Conservation (phyloP, 1,140 invertebrate genomes). For the Thalassaphorura encarpata region DNA sequence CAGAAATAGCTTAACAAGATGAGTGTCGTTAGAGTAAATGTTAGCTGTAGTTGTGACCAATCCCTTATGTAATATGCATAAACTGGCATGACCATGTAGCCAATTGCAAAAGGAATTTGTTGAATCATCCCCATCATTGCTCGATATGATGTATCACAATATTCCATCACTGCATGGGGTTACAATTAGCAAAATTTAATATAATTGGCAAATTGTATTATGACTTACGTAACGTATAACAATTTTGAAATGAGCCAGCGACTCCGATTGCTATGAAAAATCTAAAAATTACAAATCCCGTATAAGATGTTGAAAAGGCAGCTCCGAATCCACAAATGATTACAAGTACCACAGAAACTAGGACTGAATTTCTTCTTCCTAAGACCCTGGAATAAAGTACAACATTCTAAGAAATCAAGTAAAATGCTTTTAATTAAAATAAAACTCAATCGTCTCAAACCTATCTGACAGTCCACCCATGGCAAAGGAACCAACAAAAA, state of each 20-base stretch:
- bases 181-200: background rate
- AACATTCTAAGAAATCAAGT: background rate
- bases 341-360: conserved; percentile 5
- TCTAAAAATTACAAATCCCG: conserved; percentile 52
- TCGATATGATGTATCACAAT: conserved; percentile 12
- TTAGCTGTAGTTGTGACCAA: conserved; percentile 60
- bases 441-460: too few species aligned
- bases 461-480: conserved; percentile 27
- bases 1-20: conserved; percentile 54
- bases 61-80: conserved; percentile 58
- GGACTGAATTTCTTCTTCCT: conserved; percentile 15
- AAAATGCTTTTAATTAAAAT: background rate
- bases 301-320: conserved; percentile 51
- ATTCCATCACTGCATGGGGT: conserved; percentile 3
- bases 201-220: background rate
- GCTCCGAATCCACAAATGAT: conserved; percentile 36
- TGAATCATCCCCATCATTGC: conserved; percentile 3
- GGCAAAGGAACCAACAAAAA: conserved; percentile 20
- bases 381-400: conserved; percentile 3
- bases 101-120: conserved; percentile 43
- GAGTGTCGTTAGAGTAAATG: conserved; percentile 56
- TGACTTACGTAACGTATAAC: conserved; percentile 32
- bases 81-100: conserved; percentile 58
- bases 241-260: conserved; percentile 59
- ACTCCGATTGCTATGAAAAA: conserved; percentile 54